These are phyloP conservation scores for Argynnis bischoffii DNA, from an alignment of 2,888 invertebrate genomes.

Conservation along the genomic window DNA sequence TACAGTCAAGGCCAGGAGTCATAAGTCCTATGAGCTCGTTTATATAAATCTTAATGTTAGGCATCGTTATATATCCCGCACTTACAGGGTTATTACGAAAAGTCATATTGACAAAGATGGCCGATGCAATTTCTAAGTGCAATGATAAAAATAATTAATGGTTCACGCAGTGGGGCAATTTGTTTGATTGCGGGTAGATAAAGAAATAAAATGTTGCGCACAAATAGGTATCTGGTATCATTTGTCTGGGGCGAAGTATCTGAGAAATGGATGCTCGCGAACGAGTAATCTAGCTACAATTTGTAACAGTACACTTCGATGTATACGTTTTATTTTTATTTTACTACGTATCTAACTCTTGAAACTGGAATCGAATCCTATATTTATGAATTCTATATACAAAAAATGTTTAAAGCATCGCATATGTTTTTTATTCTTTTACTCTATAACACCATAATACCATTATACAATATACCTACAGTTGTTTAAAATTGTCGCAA, in stretches of 20 bases:
- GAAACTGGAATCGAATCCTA: background rate
- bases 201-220: constrained; percentile 47
- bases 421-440: background rate
- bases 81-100: constrained; percentile 23
- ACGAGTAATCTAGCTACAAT: constrained; percentile 34
- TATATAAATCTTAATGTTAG: constrained; percentile 1
- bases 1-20: too few species aligned
- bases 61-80: background rate
- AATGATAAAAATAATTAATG: constrained; percentile 43
- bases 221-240: constrained; percentile 51
- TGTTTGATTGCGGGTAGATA: constrained; percentile 57
- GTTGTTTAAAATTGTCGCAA: constrained; percentile 24
- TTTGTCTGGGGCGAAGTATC: constrained; percentile 53
- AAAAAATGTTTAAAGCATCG: background rate
- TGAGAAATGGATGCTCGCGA: constrained; percentile 42
- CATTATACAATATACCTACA: background rate
- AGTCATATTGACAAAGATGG: constrained; percentile 36
- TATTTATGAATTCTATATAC: background rate
- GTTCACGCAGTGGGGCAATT: constrained; percentile 34
- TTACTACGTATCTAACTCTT: background rate
- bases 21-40: too few species aligned
- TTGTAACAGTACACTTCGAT: constrained; percentile 27
- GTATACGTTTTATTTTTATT: background rate
- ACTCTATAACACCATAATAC: background rate
- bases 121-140: constrained; percentile 36